Evolutionary conservation across 2,113 vertebrate species (phyloP), one percentile per base, ranked within the genome.

Genomic region (Conger conger): DNA sequence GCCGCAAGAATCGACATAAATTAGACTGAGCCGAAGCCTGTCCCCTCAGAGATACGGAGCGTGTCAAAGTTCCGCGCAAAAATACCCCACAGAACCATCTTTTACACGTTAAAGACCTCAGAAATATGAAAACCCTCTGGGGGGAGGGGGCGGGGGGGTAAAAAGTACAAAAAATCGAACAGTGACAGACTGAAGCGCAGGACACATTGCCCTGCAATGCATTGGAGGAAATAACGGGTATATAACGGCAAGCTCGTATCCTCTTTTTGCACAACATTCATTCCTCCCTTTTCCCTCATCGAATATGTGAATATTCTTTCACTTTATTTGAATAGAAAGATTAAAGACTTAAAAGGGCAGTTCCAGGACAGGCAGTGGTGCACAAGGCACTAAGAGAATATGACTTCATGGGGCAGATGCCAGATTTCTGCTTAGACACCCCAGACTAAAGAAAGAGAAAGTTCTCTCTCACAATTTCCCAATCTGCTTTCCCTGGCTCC

Each of bases 51-150:
- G 68, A 73, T 73, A 73, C 9, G 68, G 68, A 73, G n/a, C 27
- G 68, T 73, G 68, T 73, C 68, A 73, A 73, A 73, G 68, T 73
- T 33, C 68, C 68, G 27, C 33, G 68, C 68, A 73, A 33, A 73
- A 73, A 68, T 68, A 68, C 27, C 60, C 60, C 60, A 68, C 60
- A 73, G 27, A 33, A 73, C 13, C 1, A 73, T 33, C 68, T 73
- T 73, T 73, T 73, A 30, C 13, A 33, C 13, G 9, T 2, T n/a
- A 33, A 33, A 73, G 33, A 30, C 57, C 27, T 68, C 17, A 33
- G 68, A 73, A 73, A 73, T 73, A 33, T 33, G n/a, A 73, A 63
- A 73, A 73, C n/a, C 68, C 68, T 73, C 2, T 9, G n/a, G 60
- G 54, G 18, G 54, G 18, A 13, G 1, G 1, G 45, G 11, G 11